Conservation (phyloP, 2,113 vertebrate species). For the Dissostichus mawsoni region DNA sequence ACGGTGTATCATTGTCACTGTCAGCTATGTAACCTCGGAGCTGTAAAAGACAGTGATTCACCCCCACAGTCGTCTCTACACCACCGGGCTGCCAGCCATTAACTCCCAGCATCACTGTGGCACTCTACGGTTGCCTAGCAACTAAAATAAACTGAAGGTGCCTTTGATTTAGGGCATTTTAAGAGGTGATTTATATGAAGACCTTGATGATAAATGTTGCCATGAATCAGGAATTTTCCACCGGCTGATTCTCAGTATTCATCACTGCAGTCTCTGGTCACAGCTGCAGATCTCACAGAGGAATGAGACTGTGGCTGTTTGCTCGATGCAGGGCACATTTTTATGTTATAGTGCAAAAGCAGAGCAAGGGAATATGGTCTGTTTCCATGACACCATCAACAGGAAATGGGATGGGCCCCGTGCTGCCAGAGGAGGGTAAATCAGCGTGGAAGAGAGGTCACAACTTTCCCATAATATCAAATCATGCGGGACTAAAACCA, state of each 20-base stretch:
- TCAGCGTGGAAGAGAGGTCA: slow-evolving; percentile 62
- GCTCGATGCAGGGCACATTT: slow-evolving; percentile 39
- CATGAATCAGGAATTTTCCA: slow-evolving; percentile 52
- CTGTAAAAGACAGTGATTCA: slow-evolving; percentile 70
- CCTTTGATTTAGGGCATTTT: slow-evolving; percentile 76
- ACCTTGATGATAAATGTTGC: slow-evolving; percentile 64
- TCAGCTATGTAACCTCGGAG: slow-evolving; percentile 70
- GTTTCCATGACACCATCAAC: slow-evolving; percentile 77
- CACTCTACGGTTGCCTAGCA: slow-evolving; percentile 80
- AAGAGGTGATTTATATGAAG: slow-evolving; percentile 64
- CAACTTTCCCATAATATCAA: slow-evolving; percentile 69
- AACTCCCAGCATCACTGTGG: slow-evolving; percentile 66
- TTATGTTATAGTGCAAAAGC: slow-evolving; percentile 48
- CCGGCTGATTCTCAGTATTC: slow-evolving; percentile 29
- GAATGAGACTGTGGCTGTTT: not conserved
- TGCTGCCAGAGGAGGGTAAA: slow-evolving; percentile 47
- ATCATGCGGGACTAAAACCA: slow-evolving; percentile 4
- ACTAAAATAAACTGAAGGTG: slow-evolving; percentile 78
- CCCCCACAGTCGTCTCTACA: slow-evolving; percentile 63
- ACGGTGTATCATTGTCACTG: slow-evolving; percentile 70
- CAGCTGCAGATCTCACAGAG: slow-evolving; percentile 29
- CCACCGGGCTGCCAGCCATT: slow-evolving; percentile 62
- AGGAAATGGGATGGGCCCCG: slow-evolving; percentile 73
- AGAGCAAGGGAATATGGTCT: slow-evolving; percentile 43
- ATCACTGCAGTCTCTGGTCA: slow-evolving; percentile 27